Evolutionary conservation across 2,797 vertebrate species (phyloP), one percentile per base, ranked within the genome.

Genomic region (Myotis pilosus): DNA sequence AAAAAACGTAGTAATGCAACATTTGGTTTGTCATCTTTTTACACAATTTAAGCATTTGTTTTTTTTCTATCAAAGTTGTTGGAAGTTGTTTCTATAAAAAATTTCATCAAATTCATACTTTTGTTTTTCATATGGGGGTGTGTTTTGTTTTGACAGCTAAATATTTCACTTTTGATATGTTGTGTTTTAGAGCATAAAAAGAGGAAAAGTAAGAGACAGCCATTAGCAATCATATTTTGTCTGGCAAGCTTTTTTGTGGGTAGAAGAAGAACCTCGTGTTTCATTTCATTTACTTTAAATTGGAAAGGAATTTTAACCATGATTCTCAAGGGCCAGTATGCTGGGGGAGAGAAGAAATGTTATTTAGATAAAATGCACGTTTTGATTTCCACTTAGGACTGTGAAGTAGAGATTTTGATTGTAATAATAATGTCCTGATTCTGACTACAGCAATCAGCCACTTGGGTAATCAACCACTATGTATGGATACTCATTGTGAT

Each of bases 231-330:
- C 3, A 3, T 84, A 91, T 96, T 13, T 22, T 86, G 55, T 91
- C 96, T 98, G 93, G 96, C 96, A 97, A 94, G 75, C 91, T 33
- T 94, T 92, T 28, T 36, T 80, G 94, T 94, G 96, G 90, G 96
- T 96, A 97, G 95, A 97, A 97, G 95, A 91, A 74, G 38, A 82
- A 96, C 92, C 85, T 97, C 79, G 2, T 97, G 92, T 97, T 98
- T 98, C 96, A 96, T 96, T 98, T 97, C 94, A 95, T 97, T 97
- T 96, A 97, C 91, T 95, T 95, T 95, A 87, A 95, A 95, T 97
- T 97, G 90, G 95, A 97, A 97, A 97, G 89, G 95, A 97, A 96
- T 97, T 97, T 97, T 95, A 96, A 96, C 96, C 97, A 97, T 96
- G 96, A 94, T 94, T 97, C 92, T 97, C 94, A 93, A 96, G 96